These are phyloP conservation scores for Dryobates pubescens DNA, from an alignment of 2,797 vertebrate species.

Conservation along the genomic window DNA sequence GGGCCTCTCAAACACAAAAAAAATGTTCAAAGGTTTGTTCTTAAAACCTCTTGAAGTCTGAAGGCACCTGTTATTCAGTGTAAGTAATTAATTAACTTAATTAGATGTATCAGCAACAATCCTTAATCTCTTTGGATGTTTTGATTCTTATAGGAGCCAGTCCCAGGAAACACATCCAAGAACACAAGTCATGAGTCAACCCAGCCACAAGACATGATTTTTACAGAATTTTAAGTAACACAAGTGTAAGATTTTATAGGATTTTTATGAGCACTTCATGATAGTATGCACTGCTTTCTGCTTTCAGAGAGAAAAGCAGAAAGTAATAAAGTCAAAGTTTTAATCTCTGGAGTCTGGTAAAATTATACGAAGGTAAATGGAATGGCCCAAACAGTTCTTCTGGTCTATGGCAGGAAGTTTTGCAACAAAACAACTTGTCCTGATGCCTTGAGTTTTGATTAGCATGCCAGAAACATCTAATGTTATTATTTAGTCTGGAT, in stretches of 20 bases:
- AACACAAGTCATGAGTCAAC: neutral
- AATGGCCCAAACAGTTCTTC: neutral
- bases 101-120: neutral
- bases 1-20: neutral
- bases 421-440: neutral
- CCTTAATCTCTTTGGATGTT: neutral
- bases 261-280: neutral
- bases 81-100: neutral
- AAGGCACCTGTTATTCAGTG: neutral
- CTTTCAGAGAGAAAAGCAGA: neutral
- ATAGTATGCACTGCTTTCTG: neutral
- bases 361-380: neutral
- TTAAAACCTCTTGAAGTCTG: neutral
- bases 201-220: neutral
- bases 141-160: neutral
- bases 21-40: neutral
- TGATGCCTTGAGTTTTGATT: too few species aligned
- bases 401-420: neutral
- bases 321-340: neutral
- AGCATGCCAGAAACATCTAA: neutral
- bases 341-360: neutral
- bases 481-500: neutral
- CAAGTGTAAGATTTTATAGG: neutral
- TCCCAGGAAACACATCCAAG: neutral
- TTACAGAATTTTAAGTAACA: neutral